Conservation (phyloP, 2,113 vertebrate species). For the Dunckerocampus dactyliophorus region DNA sequence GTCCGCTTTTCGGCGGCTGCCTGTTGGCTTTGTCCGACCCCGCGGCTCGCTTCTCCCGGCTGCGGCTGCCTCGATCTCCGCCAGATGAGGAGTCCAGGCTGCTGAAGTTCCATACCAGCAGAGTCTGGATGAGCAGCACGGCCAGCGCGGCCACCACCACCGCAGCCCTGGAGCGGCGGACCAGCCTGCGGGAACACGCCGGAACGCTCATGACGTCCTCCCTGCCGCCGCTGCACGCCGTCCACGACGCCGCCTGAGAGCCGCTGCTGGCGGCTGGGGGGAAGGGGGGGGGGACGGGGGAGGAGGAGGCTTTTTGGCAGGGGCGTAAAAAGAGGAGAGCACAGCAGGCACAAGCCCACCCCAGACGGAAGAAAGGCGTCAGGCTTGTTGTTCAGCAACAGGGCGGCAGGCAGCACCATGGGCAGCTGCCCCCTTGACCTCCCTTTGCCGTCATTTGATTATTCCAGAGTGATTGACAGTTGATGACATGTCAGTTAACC, state of each 20-base stretch:
- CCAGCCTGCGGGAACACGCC: constrained; percentile 85
- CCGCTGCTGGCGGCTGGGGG: constrained; percentile 35
- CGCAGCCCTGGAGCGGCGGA: constrained; percentile 84
- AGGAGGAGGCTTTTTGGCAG: constrained; percentile 43
- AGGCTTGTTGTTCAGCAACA: no score
- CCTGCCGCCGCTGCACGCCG: constrained; percentile 33
- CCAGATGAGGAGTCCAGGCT: constrained; percentile 80
- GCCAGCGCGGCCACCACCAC: constrained; percentile 83
- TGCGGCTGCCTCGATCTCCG: constrained; percentile 66
- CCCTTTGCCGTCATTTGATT: no score
- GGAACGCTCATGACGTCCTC: constrained; percentile 75
- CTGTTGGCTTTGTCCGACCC: constrained; percentile 67
- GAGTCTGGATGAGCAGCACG: constrained; percentile 90
- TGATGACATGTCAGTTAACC: no score
- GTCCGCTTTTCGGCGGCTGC: constrained; percentile 55
- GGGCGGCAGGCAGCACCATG: neutral
- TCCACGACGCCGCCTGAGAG: constrained; percentile 36
- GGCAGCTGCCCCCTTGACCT: neutral
- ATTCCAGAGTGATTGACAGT: no score
- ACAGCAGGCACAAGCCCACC: neutral
- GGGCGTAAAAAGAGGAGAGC: constrained; percentile 51
- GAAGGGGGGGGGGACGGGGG: constrained; percentile 11
- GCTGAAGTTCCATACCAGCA: constrained; percentile 95
- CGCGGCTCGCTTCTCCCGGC: constrained; percentile 66
- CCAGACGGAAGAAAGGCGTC: no score